A percentile compares a stretch with the other conserved stretches of the same genome.
Evolutionary conservation across 2,113 vertebrate genomes (phyloP).

Genomic region (Struthidea cinerea): DNA sequence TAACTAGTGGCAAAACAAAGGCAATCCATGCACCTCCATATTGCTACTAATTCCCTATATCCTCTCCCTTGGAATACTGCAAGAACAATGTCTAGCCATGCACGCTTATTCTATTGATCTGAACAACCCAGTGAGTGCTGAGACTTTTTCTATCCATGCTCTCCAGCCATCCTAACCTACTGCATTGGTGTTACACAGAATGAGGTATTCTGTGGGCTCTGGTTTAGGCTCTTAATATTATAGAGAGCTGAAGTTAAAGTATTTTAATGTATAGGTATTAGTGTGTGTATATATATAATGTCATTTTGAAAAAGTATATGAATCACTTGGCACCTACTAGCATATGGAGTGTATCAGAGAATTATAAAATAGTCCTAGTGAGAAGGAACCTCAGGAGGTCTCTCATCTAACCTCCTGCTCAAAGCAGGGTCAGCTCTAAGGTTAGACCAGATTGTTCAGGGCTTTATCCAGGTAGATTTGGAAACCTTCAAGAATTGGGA

Average conservation of each 20-base stretch:
- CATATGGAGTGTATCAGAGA: background rate
- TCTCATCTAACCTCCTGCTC: background rate
- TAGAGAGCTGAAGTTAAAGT: background rate
- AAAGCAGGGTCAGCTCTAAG: background rate
- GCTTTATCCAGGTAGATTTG: background rate
- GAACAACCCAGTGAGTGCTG: background rate
- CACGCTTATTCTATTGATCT: background rate
- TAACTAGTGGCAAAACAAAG: background rate
- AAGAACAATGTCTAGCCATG: background rate
- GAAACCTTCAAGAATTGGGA: background rate
- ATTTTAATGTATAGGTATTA: background rate
- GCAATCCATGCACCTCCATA: background rate
- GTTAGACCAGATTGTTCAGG: background rate
- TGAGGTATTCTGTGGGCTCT: background rate
- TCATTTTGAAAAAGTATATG: background rate
- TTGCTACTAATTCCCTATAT: background rate
- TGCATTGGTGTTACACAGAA: background rate
- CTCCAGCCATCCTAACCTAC: background rate
- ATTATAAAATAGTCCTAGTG: background rate
- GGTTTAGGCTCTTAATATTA: background rate
- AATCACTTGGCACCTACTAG: background rate
- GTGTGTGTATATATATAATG: background rate
- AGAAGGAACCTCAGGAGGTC: background rate
- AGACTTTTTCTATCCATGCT: background rate
- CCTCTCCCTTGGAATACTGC: background rate